Conservation (phyloP, 2,888 invertebrate species). For the Pandemis cinnamomeana region DNA sequence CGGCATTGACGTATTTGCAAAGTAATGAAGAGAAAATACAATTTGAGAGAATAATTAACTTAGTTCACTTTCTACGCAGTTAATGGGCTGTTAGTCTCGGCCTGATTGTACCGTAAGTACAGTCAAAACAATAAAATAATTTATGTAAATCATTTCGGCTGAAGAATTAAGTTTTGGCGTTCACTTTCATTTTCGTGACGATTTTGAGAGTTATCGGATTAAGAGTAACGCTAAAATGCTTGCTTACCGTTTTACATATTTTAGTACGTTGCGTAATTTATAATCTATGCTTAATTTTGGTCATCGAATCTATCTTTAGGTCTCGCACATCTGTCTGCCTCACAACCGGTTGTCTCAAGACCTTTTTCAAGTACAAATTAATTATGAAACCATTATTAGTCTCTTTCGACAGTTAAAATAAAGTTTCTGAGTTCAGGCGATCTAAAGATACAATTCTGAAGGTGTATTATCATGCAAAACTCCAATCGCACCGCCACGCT, state of each 20-base stretch:
- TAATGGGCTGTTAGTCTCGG: conserved; percentile 67
- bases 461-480: too few relatives aligned
- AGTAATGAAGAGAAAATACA: conserved; percentile 59
- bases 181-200: conserved; percentile 57
- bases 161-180: conserved; percentile 38
- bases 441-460: too few relatives aligned
- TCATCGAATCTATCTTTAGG: too few relatives aligned
- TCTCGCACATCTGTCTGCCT: too few relatives aligned
- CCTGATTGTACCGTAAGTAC: conserved; percentile 59
- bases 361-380: too few relatives aligned
- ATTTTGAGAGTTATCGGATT: conserved; percentile 37
- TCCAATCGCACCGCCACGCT: too few relatives aligned
- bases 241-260: neutral
- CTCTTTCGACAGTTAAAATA: too few relatives aligned
- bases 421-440: too few relatives aligned
- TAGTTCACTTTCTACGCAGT: conserved; percentile 63
- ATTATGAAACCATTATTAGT: too few relatives aligned
- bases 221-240: neutral
- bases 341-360: too few relatives aligned
- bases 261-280: neutral
- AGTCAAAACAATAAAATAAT: conserved; percentile 60
- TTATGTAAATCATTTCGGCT: conserved; percentile 45
- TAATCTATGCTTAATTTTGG: neutral
- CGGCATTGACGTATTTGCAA: conserved; percentile 53
- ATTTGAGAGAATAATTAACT: conserved; percentile 50